Base-by-base conservation (phyloP, 2,797 vertebrate genomes). In the Myripristis murdjan region DNA sequence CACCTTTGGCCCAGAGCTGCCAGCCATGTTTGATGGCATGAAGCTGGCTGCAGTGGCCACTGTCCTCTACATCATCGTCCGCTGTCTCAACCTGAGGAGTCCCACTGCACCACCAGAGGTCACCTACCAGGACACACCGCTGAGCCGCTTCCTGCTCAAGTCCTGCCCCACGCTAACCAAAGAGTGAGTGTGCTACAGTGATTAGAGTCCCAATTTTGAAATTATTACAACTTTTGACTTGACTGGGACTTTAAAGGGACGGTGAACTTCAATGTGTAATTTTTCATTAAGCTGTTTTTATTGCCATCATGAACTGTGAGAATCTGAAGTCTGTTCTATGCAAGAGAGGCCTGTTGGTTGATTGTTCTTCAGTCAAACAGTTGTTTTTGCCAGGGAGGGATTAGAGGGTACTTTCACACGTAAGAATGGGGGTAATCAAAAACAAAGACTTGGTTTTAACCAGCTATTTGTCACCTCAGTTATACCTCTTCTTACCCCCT, bases 1-100 rank as follows among this genome's bases (percentile, higher is more conserved):
- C 68, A 71, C 79, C 61, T 77, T 92, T 0, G 70, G 87, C 64
- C 68, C 84, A 0, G 93, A 98, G 90, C 95, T 98, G 89, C 97
- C 97, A 0, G 97, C 96, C 1, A 95, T 98, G 87, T 97, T 98
- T 71, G 96, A 99, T 1, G 97, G 97, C 70, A 89, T 99, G 92
- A 98, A 98, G 89, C 87, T 99, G 68, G 97, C 97, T 0, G 97
- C 96, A 0, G 95, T 98, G 26, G 97, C 97, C 2, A 95, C 98
- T 0, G 90, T 96, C 57, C 95, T 99, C 0, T 99, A 98, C 14
- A 81, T 99, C 77, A 95, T 98, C 0, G 97, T 99, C 69, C 96
- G 98, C 55, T 96, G 95, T 79, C 89, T 99, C 76, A 99, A 99
- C 87, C 93, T 99, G 55, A 98, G 96, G 90, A 98, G 97, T 75